Conservation (phyloP, 2,113 vertebrate genomes). For the Gymnarchus niloticus region DNA sequence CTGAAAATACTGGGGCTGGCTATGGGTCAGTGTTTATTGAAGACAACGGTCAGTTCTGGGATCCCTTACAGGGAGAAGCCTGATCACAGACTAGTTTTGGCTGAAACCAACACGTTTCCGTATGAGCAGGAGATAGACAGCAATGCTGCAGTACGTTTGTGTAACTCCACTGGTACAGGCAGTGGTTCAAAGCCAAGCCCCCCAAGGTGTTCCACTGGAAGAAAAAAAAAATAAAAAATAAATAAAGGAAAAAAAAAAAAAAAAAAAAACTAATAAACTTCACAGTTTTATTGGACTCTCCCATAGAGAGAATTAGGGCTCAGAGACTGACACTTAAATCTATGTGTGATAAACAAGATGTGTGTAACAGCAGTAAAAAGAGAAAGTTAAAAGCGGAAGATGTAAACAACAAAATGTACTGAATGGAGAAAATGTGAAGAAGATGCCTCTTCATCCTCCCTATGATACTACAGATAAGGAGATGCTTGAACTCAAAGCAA, state of each 20-base stretch:
- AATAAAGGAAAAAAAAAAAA: background rate
- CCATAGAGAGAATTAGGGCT: background rate
- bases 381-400: background rate
- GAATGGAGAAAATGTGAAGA: background rate
- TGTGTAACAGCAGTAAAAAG: background rate
- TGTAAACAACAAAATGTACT: background rate
- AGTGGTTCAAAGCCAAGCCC: background rate
- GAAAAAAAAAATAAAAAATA: background rate
- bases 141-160: background rate
- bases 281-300: constrained; percentile 4
- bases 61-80: background rate
- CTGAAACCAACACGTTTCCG: too few relatives aligned
- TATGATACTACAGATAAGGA: background rate
- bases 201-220: background rate
- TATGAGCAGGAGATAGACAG: background rate
- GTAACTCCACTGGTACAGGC: background rate
- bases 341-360: background rate
- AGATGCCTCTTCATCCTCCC: background rate
- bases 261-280: background rate
- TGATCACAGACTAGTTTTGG: background rate
- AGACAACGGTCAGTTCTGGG: background rate
- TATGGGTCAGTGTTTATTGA: background rate
- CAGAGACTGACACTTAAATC: background rate
- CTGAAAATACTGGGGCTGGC: background rate
- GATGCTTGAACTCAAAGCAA: background rate